Conservation (phyloP, 2,888 invertebrate genomes). For the Athalia cordata region DNA sequence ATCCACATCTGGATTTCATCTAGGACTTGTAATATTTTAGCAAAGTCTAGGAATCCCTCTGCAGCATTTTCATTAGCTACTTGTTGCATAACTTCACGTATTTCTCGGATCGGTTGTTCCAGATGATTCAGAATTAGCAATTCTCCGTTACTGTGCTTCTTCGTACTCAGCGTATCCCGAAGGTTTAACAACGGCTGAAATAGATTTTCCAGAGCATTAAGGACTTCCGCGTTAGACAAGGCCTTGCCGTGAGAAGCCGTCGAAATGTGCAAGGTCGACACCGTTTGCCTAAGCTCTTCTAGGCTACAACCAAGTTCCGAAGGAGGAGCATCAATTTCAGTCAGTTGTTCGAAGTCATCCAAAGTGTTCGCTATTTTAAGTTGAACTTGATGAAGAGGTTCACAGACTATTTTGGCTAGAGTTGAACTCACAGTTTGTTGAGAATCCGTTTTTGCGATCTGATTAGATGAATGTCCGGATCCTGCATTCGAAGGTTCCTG, state of each 20-base stretch:
- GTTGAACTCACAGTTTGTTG: slow-evolving; percentile 14
- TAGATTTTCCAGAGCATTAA: slow-evolving; percentile 51
- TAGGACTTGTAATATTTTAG: slow-evolving; percentile 38
- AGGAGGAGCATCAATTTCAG: slow-evolving; percentile 51
- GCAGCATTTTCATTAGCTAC: background rate
- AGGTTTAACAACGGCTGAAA: slow-evolving; percentile 53
- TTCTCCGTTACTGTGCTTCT: slow-evolving; percentile 50
- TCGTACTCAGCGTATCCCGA: slow-evolving; percentile 52
- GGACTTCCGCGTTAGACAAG: slow-evolving; percentile 46
- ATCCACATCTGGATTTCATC: slow-evolving; percentile 55
- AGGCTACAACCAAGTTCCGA: slow-evolving; percentile 58
- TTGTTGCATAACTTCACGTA: slow-evolving; percentile 56
- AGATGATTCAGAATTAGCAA: slow-evolving; percentile 60
- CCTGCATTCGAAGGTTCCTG: slow-evolving; percentile 36
- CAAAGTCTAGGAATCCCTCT: background rate
- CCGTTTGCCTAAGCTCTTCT: slow-evolving; percentile 58
- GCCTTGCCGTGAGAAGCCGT: slow-evolving; percentile 47
- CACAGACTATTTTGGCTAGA: slow-evolving; percentile 50
- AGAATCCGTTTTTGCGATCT: slow-evolving; percentile 10
- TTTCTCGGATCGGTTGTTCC: slow-evolving; percentile 55
- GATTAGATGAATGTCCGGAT: slow-evolving; percentile 28
- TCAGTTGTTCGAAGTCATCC: slow-evolving; percentile 63
- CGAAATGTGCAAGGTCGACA: slow-evolving; percentile 49
- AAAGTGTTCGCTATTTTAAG: slow-evolving; percentile 59
- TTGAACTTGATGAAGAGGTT: slow-evolving; percentile 57